Evolutionary conservation across 2,797 vertebrate species (phyloP).

Genomic region (Neosalanx taihuensis): DNA sequence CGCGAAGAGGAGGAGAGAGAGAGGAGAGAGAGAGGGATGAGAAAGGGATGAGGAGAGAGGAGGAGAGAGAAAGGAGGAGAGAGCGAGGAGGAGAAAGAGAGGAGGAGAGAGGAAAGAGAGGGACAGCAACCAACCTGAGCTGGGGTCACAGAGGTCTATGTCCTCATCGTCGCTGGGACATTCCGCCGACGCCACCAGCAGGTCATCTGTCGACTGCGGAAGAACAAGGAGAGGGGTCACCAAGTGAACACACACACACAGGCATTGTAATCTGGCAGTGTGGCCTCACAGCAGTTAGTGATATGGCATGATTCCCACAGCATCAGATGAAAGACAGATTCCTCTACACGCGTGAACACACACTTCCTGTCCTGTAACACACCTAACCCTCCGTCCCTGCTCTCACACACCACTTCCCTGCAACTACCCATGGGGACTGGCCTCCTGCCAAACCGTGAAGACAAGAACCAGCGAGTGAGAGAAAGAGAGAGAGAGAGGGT

Average conservation of each 20-base stretch:
- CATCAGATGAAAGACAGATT: background rate
- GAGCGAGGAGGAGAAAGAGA: conserved; percentile 18
- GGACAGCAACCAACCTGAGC: conserved; percentile 88
- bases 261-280: background rate
- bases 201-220: conserved; percentile 86
- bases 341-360: too few relatives aligned
- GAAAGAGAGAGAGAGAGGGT: conserved; percentile 19
- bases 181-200: conserved; percentile 97
- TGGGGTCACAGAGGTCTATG: conserved; percentile 98
- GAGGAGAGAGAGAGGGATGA: background rate
- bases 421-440: conserved; percentile 43
- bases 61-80: background rate
- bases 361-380: too few relatives aligned
- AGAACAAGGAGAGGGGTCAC: conserved; percentile 11
- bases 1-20: conserved; percentile 9
- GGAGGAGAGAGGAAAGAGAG: background rate
- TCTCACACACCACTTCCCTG: conserved; percentile 18
- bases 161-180: conserved; percentile 98
- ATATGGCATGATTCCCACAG: too few relatives aligned
- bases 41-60: background rate
- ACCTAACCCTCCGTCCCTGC: background rate
- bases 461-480: conserved; percentile 33
- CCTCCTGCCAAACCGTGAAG: conserved; percentile 39
- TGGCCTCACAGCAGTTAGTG: too few relatives aligned
- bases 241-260: background rate